Evolutionary conservation across 2,888 invertebrate genomes (phyloP), one percentile per base, ranked within the genome.

Genomic region (Lasioglossum malachurum): DNA sequence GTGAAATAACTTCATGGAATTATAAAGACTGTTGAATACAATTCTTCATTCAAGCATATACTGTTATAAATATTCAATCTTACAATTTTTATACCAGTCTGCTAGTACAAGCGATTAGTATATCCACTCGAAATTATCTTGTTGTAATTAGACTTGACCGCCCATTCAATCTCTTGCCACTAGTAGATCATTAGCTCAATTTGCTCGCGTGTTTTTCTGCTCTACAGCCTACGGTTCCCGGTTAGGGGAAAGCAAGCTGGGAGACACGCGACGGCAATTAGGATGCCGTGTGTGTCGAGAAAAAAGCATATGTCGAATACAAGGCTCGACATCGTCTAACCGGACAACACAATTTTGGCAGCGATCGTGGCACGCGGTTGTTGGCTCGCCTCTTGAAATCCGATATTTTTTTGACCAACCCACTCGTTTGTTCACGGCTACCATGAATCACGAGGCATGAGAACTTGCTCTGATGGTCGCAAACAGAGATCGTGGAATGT

Each of bases 341-440:
- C 67, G 67, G 35, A 53, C 75, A 67, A 74, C 76, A 74, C 57
- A 60, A 41, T 82, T 85, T 85, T 81, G 81, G 78, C 86, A 82
- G 86, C 5, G 57, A 41, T n/a, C 27, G 38, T 41, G 73, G 72
- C 71, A 76, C 75, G 75, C 64, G 60, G 75, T 67, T 78, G 81
- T 88, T 89, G 86, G 88, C 86, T 88, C 77, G 80, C 12, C 77
- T 44, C 49, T 76, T 69, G 84, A 86, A 80, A 84, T 69, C 67
- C 76, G 85, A 84, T 86, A 85, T 80, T 84, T 86, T 83, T 86
- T 80, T 84, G 80, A 74, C 80, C 67, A n/a, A 67, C 12, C n/a
- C n/a, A 44, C 64, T 77, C 74, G 85, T 84, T 69, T 71, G 78
- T 75, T 73, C n/a, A 60, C 60, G 60, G 38, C 46, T 46, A 14